phyloP scores from a whole-genome alignment of 2,888 invertebrate species.

The Orthonevra nobilis region DNA sequence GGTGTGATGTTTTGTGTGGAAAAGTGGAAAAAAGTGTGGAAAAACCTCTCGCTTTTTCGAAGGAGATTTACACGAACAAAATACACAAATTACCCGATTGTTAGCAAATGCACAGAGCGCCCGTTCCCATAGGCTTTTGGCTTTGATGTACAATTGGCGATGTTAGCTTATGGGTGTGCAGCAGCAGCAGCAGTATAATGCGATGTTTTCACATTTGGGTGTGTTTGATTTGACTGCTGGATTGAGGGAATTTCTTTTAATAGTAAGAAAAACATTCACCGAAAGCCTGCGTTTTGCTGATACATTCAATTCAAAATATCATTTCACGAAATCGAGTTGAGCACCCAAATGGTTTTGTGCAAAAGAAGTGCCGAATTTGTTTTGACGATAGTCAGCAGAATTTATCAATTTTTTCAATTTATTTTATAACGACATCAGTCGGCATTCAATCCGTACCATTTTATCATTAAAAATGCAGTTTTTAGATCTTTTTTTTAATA shows the following conservation, averaged over 20 bases:
- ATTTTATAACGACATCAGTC: no score
- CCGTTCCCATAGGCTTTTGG: conserved; percentile 57
- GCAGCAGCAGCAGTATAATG: conserved; percentile 28
- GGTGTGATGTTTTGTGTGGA: conserved; percentile 39
- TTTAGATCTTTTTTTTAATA: no score
- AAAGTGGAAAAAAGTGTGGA: conserved; percentile 36
- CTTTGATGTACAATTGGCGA: conserved; percentile 34
- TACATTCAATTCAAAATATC: no score
- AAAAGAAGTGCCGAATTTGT: no score
- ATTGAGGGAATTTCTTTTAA: background rate
- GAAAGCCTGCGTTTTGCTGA: no score
- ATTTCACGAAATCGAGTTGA: no score
- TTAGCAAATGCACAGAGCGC: conserved; percentile 61
- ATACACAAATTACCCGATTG: conserved; percentile 70
- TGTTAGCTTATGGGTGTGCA: conserved; percentile 52
- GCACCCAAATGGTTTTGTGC: no score
- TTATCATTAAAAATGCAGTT: no score
- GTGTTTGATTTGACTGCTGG: conserved; percentile 3
- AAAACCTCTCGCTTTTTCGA: conserved; percentile 40
- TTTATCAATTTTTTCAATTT: no score
- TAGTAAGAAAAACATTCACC: no score
- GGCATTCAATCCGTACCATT: no score
- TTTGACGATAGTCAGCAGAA: no score
- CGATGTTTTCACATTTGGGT: conserved; percentile 45
- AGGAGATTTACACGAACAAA: conserved; percentile 64